These are phyloP conservation scores for Megalops cyprinoides DNA, from an alignment of 2,797 vertebrate genomes.

Conservation along the genomic window DNA sequence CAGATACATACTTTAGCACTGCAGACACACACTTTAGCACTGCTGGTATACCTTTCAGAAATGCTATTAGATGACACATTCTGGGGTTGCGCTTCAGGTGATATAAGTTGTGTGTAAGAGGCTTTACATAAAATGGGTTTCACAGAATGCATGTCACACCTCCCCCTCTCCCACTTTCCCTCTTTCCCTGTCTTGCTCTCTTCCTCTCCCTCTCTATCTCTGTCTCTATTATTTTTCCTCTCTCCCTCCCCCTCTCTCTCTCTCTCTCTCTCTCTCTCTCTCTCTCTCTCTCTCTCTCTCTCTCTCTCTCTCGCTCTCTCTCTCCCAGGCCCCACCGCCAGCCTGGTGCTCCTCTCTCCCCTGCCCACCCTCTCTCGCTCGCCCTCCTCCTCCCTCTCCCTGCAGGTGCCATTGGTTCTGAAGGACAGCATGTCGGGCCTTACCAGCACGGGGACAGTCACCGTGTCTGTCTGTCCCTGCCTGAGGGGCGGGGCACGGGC, in stretches of 20 bases:
- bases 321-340: conserved; percentile 82
- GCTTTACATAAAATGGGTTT: too few species aligned
- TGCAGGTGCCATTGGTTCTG: conserved; percentile 83
- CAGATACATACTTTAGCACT: too few species aligned
- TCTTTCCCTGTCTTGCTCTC: neutral
- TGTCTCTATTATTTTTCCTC: neutral
- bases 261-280: neutral
- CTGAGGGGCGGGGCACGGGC: conserved; percentile 81
- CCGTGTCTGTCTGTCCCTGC: conserved; percentile 86
- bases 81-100: too few species aligned
- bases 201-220: neutral
- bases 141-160: neutral
- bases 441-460: conserved; percentile 86
- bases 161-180: neutral
- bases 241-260: neutral
- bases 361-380: conserved; percentile 68
- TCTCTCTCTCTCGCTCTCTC: neutral
- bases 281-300: neutral
- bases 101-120: too few species aligned
- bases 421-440: conserved; percentile 80
- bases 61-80: too few species aligned
- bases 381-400: conserved; percentile 70
- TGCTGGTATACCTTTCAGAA: too few species aligned
- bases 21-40: too few species aligned
- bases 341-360: conserved; percentile 79